phyloP scores from a whole-genome alignment of 1,140 invertebrate genomes.

The Camponotus pennsylvanicus region DNA sequence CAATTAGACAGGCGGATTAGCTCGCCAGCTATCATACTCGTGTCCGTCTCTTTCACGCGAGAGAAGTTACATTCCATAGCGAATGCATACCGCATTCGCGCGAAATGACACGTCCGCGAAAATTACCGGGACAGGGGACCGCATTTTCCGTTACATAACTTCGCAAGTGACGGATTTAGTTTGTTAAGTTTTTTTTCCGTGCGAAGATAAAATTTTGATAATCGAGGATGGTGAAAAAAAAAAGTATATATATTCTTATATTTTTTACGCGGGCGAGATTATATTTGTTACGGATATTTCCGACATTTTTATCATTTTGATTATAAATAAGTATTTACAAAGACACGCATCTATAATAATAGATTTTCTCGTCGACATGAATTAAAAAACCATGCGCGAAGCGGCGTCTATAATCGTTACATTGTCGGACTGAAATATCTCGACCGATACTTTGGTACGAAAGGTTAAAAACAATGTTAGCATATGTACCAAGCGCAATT shows the following conservation, averaged over 20 bases:
- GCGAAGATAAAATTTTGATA: not conserved
- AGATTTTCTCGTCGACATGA: not conserved
- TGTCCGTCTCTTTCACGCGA: slow-evolving; percentile 37
- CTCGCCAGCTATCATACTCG: not conserved
- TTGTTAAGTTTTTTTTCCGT: not conserved
- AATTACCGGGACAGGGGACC: not conserved
- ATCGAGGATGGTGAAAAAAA: not conserved
- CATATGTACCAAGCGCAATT: slow-evolving; percentile 1
- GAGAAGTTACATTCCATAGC: not conserved
- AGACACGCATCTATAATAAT: not conserved
- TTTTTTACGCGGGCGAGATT: not conserved
- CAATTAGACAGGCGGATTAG: slow-evolving; percentile 42
- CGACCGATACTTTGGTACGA: slow-evolving; percentile 13
- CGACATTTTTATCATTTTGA: not conserved
- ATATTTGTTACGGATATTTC: not conserved
- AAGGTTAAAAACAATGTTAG: slow-evolving; percentile 33
- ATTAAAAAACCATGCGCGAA: slow-evolving; percentile 19
- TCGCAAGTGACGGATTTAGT: not conserved
- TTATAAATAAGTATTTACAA: not conserved
- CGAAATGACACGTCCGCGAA: slow-evolving; percentile 10
- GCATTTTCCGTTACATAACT: not conserved
- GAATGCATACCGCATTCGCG: not conserved
- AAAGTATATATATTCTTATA: not conserved
- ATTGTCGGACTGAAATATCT: not conserved
- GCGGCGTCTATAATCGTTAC: not conserved